Base-by-base conservation (phyloP, 2,797 vertebrate species). In the Kryptolebias ocellatus region DNA sequence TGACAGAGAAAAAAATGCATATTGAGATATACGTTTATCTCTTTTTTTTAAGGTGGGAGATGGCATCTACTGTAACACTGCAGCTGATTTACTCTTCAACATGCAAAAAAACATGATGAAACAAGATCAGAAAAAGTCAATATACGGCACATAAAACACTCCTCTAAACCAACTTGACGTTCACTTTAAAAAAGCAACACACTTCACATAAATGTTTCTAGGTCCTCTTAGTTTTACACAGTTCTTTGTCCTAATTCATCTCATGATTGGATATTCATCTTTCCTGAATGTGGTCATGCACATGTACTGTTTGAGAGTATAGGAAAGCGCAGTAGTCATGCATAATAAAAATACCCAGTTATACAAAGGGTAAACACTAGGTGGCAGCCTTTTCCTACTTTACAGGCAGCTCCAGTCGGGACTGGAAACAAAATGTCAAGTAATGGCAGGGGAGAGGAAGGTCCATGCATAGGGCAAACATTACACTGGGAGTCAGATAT, bases 301-400 rank as follows among this genome's bases (percentile, higher is more conserved):
- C 78, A 53, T 57, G 67, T 28, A 60, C 60, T 57, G 66, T 69
- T 45, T 46, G 67, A 53, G 42, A 63, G 57, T 72, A 67, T 54
- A 74, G 73, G 60, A 73, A 74, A 63, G 65, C 69, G 74, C 70
- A 82, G 72, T 46, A 69, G 62, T 76, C 90, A 91, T 90, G 90
- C 88, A 92, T 89, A 87, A 77, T 83, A 80, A 81, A 78, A 53
- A 72, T 18, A 79, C 59, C 78, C 80, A 79, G 82, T 81, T 78
- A 62, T 80, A 82, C 70, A 83, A 45, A 58, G n/a, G 14, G 63
- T 68, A 68, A 47, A 58, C 89, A 86, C 85, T 73, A 79, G 90
- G 71, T 81, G 84, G 84, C 79, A 85, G 84, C 18, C 64, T 83
- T 76, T 42, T 17, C 49, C 71, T 54, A 76, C 72, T 76, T 74